Base-by-base conservation (phyloP, 2,797 vertebrate genomes). In the Menidia menidia region DNA sequence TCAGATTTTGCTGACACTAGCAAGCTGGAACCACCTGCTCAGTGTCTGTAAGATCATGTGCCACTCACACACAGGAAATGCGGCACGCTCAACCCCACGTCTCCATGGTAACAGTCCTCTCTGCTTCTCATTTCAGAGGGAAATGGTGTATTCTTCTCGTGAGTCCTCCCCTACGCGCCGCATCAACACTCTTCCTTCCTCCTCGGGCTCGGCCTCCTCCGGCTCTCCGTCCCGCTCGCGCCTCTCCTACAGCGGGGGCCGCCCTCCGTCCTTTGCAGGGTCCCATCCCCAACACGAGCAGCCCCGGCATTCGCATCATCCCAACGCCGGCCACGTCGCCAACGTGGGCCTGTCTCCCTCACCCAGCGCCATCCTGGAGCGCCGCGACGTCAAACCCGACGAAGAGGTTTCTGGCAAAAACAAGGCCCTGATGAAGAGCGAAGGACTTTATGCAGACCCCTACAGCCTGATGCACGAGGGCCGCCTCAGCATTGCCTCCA, bases 91-190 rank as follows among this genome's bases (percentile, higher is more conserved):
- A 56, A 81, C 61, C 30, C 12, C 19, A 44, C 4, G 68, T 87
- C 71, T 79, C 80, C 81, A 82, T 83, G 75, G 81, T 92, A 87
- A 91, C 84, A 33, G 13, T 31, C 54, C 52, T 72, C 58, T 33
- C 50, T 50, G 31, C 45, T 73, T 18, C 73, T 82, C 11, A 4
- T 92, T 83, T 0, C 95, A 98, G 98, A 94, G 98, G 81, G 98
- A 99, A 67, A 98, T 99, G 95, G 97, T 98, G 63, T 99, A 98
- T 85, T 93, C 96, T 0, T 98, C 98, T n/a, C 93, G 96, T 2
- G 98, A 99, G 76, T 98, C 98, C 0, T 99, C 98, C 2, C 98
- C 98, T 19, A 98, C 97, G 4, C 96, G 96, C 32, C 97, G 98
- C 18, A 93, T 99, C 72, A 98, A 98, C 94, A 98, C 94, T 71